Evolutionary conservation across 23 tunicate genomes (phyloP), one percentile per base, ranked within the genome.

Genomic region (Diplosoma virens): DNA sequence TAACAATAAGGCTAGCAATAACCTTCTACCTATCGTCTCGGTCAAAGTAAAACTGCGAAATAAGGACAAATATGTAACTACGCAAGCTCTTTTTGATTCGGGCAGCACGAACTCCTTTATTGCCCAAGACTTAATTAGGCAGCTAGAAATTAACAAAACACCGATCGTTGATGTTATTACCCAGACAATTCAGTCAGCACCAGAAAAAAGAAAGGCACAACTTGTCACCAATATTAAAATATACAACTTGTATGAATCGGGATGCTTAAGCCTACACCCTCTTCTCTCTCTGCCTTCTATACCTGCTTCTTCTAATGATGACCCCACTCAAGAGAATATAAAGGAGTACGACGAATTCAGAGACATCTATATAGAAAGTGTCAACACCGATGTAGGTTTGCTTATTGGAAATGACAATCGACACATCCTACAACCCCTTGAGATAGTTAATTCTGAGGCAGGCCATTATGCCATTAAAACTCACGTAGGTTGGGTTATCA

Each of bases 41-140:
- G 83, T 79, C 26, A 79, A 79, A 28, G 69, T 46, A 22, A 37
- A 47, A 16, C 29, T 65, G 37, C 21, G 41, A 24, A 66, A 48
- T 25, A 33, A 37, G 20, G 64, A 25, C 32, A 37, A 63, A 2
- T 18, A 27, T 14, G 45, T 79, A 25, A 79, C 67, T 23, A 79
- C 73, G 20, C 52, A 79, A 59, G 83, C 83, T 18, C 66, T 79
- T 32, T 61, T 79, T 3, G 83, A 79, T 31, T 35, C 41, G 21
- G 74, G 74, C n/a, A 79, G 74, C 58, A 79, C 83, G n/a, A 41
- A 41, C 47, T 79, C 74, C 11, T 65, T 79, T 30, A 63, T 79
- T 25, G 47, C 73, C 1, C 45, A 28, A 0, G 33, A 64, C 22
- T 53, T 79, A 7, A 47, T 79, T 1, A 47, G 66, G 17, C 65